These are phyloP conservation scores for Epinephelus moara DNA, from an alignment of 2,113 vertebrate genomes.

Conservation along the genomic window DNA sequence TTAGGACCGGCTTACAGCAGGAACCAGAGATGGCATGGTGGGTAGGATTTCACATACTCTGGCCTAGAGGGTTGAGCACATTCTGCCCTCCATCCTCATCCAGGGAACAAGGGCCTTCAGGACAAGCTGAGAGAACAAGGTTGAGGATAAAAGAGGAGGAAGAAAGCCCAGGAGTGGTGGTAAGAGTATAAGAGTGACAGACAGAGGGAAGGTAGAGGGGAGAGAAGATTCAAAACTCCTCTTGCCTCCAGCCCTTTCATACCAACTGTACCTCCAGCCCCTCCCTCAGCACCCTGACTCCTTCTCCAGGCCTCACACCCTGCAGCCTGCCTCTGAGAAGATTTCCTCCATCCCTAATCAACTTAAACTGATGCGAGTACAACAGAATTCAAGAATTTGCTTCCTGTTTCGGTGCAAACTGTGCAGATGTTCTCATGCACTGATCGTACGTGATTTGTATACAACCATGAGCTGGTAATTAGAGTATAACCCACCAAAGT, in stretches of 20 bases:
- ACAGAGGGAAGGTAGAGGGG: not conserved
- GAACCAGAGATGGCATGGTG: not conserved
- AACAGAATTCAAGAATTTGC: not conserved
- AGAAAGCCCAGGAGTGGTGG: not conserved
- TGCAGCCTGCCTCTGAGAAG: not conserved
- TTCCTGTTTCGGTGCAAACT: not conserved
- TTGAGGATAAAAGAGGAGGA: not conserved
- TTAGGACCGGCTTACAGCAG: not conserved
- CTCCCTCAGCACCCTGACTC: not conserved
- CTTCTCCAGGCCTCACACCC: not conserved
- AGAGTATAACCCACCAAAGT: no score
- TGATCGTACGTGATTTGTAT: no score
- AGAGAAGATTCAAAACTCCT: not conserved
- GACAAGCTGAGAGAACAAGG: constrained; percentile 12
- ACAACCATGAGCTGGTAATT: no score
- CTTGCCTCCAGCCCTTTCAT: not conserved
- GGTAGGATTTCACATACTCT: not conserved
- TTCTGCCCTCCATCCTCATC: not conserved
- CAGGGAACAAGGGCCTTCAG: constrained; percentile 1
- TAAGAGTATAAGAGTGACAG: not conserved
- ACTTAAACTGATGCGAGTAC: not conserved
- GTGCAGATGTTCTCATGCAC: no score
- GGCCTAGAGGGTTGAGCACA: not conserved
- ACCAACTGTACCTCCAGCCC: not conserved
- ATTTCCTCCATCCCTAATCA: not conserved